Percentiles rank a stretch among this genome's conserved stretches.
Conservation (phyloP, 2,888 invertebrate species). For the Caenorhabditis sinica region DNA sequence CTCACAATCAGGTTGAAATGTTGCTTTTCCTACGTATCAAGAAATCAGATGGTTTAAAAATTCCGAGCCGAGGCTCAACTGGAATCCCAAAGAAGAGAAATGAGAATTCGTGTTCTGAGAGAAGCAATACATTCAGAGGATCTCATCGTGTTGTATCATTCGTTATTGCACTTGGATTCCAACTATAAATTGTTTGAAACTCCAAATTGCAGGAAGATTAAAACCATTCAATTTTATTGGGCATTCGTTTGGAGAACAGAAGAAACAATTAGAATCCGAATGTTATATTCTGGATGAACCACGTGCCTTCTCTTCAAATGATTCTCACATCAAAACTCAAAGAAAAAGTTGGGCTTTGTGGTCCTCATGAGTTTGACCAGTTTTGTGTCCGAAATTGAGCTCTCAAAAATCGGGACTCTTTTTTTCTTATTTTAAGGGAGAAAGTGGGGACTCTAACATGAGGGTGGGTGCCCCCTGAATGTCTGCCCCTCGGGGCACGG, state of each 20-base stretch:
- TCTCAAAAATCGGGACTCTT: slow-evolving; percentile 33
- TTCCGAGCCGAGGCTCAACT: not conserved
- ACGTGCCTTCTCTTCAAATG: not conserved
- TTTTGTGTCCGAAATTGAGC: slow-evolving; percentile 36
- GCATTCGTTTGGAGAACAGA: too few species aligned
- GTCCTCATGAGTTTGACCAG: slow-evolving; percentile 27
- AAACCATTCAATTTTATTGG: not conserved
- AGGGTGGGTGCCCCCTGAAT: slow-evolving; percentile 11
- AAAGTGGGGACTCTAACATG: slow-evolving; percentile 8
- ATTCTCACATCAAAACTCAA: slow-evolving; percentile 19
- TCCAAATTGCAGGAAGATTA: slow-evolving; percentile 20
- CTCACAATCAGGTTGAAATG: too few species aligned
- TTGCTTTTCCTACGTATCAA: too few species aligned
- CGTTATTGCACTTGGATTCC: slow-evolving; percentile 4
- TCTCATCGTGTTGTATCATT: not conserved
- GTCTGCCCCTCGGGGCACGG: slow-evolving; percentile 52
- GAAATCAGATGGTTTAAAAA: too few species aligned
- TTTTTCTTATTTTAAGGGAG: slow-evolving; percentile 1
- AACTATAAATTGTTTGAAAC: slow-evolving; percentile 8
- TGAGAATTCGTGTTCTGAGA: not conserved
- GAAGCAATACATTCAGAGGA: not conserved
- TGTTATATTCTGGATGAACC: not conserved
- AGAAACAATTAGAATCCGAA: not conserved
- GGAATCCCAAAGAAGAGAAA: not conserved
- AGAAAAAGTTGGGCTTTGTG: slow-evolving; percentile 12